phyloP scores from a whole-genome alignment of 2,113 vertebrate species.

The Istiophorus platypterus region DNA sequence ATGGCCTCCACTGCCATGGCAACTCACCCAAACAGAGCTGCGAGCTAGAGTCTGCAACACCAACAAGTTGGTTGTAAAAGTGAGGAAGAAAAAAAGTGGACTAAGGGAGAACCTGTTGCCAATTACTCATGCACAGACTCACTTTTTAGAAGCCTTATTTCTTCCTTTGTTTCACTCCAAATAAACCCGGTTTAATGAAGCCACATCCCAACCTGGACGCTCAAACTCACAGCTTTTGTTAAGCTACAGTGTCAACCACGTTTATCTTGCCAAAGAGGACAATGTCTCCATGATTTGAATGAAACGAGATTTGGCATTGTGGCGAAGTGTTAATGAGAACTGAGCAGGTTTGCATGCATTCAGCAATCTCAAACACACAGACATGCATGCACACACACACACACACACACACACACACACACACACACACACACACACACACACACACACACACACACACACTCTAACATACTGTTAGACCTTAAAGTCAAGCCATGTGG shows the following conservation, averaged over 20 bases:
- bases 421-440: slow-evolving; percentile 34
- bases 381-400: slow-evolving; percentile 23
- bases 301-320: slow-evolving; percentile 56
- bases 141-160: slow-evolving; percentile 57
- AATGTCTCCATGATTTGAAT: slow-evolving; percentile 40
- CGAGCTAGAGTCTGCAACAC: slow-evolving; percentile 71
- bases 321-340: slow-evolving; percentile 57
- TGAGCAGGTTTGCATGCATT: slow-evolving; percentile 54
- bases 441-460: slow-evolving; percentile 20
- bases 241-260: slow-evolving; percentile 43
- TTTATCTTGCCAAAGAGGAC: slow-evolving; percentile 59
- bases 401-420: slow-evolving; percentile 31
- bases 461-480: slow-evolving; percentile 23
- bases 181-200: slow-evolving; percentile 63
- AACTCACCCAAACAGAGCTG: slow-evolving; percentile 76
- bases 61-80: slow-evolving; percentile 81
- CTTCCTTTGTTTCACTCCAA: slow-evolving; percentile 39
- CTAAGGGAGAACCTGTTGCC: slow-evolving; percentile 62
- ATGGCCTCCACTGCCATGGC: slow-evolving; percentile 75
- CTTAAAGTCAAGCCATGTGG: slow-evolving; percentile 61
- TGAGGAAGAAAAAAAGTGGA: slow-evolving; percentile 19
- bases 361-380: slow-evolving; percentile 31
- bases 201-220: slow-evolving; percentile 15
- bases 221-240: slow-evolving; percentile 50
- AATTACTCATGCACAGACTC: slow-evolving; percentile 73